Evolutionary conservation across 2,797 vertebrate genomes (phyloP), one percentile per base, ranked within the genome.

Genomic region (Poecilia gillii): DNA sequence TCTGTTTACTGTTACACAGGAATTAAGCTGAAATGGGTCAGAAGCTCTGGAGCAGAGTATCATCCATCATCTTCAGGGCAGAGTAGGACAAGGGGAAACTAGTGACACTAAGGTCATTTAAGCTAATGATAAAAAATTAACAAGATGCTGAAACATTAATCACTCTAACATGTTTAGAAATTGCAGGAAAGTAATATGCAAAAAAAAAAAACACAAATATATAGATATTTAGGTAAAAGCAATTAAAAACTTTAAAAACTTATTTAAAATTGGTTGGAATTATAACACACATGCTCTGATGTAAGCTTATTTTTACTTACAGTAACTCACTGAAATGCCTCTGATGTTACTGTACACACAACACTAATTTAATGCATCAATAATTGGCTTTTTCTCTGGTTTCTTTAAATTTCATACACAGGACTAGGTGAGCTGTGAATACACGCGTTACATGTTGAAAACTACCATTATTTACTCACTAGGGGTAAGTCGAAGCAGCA

Each of bases 21-120:
- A 90, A 85, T 92, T 75, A 46, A 87, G 88, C 85, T 89, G 75
- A 85, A 91, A 85, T 49, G 74, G 92, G 91, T 93, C 93, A 92
- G 89, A 89, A 7, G 36, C 88, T 90, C 87, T 79, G 51, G 84
- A 85, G 81, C 74, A 73, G 83, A 8, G n/a, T 13, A 51, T 84
- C 91, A 90, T 94, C 88, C 87, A 93, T 95, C 93, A 94, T 92
- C 83, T 85, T 68, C 79, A 70, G 79, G 77, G 82, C 72, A 87
- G 75, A 57, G 74, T 28, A 51, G 47, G 84, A 85, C 71, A 80
- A 74, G 18, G 75, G 47, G 77, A 82, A 84, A 78, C 82, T 77
- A 51, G 51, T 89, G 84, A 87, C 80, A 80, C 80, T 74, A 5
- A 0, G 13, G 72, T 57, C 71, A 51, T 74, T 82, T 46, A 55